Evolutionary conservation across 2,797 vertebrate species (phyloP).

Genomic region (Synaphobranchus kaupii): DNA sequence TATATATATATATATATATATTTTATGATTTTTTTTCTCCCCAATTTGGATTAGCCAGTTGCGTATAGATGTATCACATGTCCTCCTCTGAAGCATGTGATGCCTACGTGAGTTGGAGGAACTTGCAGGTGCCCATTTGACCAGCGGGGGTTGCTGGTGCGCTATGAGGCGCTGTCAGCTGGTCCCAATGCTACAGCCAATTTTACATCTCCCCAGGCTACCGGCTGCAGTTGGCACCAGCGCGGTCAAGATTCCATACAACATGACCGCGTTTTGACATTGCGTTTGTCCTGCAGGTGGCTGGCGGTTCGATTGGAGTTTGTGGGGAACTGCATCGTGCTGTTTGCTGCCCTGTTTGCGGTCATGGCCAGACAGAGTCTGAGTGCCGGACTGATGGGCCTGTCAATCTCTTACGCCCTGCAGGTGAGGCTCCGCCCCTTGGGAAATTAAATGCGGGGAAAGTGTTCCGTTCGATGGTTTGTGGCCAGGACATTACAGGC

Average conservation of each 20-base stretch:
- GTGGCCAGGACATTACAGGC: no score
- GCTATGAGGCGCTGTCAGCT: not conserved
- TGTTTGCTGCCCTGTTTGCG: conserved; percentile 86
- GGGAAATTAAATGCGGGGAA: not conserved
- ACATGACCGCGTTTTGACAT: not conserved
- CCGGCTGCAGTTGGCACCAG: no score
- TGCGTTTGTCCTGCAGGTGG: conserved; percentile 76
- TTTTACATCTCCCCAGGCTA: no score
- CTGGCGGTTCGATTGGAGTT: conserved; percentile 88
- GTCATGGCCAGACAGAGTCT: conserved; percentile 83
- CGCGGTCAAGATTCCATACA: not conserved
- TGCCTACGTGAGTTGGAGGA: not conserved
- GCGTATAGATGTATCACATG: not conserved
- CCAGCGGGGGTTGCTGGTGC: not conserved
- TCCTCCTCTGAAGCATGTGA: not conserved
- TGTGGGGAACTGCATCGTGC: conserved; percentile 90
- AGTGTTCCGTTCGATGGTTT: not conserved
- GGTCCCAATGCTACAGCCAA: no score
- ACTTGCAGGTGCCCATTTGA: not conserved
- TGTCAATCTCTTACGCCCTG: conserved; percentile 89
- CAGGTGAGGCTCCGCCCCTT: conserved; percentile 74
- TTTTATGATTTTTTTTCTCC: no score
- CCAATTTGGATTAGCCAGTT: not conserved
- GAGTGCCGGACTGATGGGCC: conserved; percentile 86
- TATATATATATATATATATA: not conserved